Percentiles rank a stretch among this genome's conserved stretches.
Evolutionary conservation across 2,888 invertebrate species (phyloP).

Genomic region (Acleris sparsana): DNA sequence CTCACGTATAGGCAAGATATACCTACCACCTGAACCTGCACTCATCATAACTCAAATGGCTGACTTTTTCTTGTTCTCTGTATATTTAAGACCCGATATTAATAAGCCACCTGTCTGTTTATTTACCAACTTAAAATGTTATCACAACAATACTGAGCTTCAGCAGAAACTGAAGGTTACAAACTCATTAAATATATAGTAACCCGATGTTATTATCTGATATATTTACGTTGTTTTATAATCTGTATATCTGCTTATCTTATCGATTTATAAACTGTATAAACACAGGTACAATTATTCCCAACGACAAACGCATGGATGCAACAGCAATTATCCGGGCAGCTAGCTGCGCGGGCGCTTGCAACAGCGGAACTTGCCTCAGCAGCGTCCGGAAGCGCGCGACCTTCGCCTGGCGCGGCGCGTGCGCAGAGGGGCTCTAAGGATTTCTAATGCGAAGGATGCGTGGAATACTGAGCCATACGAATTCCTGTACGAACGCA

Average conservation of each 20-base stretch:
- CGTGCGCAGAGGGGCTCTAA: slow-evolving; percentile 42
- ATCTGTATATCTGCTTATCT: not conserved
- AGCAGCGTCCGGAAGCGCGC: slow-evolving; percentile 59
- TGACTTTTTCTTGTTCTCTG: too few species aligned
- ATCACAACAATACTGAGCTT: too few species aligned
- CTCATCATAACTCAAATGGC: too few species aligned
- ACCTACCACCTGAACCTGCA: too few species aligned
- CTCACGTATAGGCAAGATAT: too few species aligned
- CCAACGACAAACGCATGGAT: slow-evolving; percentile 41
- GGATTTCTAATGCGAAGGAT: slow-evolving; percentile 48
- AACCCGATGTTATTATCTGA: too few species aligned
- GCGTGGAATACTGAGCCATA: not conserved
- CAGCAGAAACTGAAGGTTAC: too few species aligned
- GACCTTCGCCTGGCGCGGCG: slow-evolving; percentile 70
- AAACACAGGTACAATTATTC: slow-evolving; percentile 12
- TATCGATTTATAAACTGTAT: slow-evolving; percentile 1
- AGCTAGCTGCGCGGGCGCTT: slow-evolving; percentile 61
- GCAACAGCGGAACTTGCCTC: slow-evolving; percentile 45
- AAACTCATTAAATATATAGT: too few species aligned
- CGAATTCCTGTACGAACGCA: too few species aligned
- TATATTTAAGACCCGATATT: too few species aligned
- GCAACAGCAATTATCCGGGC: slow-evolving; percentile 65
- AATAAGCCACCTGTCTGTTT: too few species aligned
- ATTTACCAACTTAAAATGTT: too few species aligned
- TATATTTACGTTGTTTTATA: not conserved